A percentile compares a stretch with the other conserved stretches of the same genome.
Evolutionary conservation across 2,113 vertebrate genomes (phyloP).

Genomic region (Ptilorrhoa leucosticta): DNA sequence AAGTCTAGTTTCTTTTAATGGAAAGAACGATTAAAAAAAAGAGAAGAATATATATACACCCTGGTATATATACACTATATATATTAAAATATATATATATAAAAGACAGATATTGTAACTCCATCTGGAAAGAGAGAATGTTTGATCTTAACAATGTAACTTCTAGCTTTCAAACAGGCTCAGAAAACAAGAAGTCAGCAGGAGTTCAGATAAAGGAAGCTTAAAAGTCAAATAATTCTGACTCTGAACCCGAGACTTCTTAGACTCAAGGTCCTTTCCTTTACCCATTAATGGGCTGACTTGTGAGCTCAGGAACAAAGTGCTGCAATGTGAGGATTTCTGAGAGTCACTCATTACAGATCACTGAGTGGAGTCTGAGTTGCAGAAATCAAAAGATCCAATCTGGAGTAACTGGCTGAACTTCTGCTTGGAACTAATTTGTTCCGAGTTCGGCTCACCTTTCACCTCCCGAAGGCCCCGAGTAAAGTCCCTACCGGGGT

Average conservation of each 20-base stretch:
- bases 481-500: conserved; percentile 59
- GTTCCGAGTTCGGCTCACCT: conserved; percentile 67
- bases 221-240: conserved; percentile 74
- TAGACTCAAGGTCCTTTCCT: conserved; percentile 71
- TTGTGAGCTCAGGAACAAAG: conserved; percentile 75
- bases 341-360: conserved; percentile 76
- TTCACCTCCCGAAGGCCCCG: conserved; percentile 60
- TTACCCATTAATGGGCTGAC: conserved; percentile 75
- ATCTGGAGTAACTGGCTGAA: conserved; percentile 75
- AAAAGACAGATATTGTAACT: conserved; percentile 69
- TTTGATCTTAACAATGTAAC: conserved; percentile 77
- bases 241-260: conserved; percentile 74
- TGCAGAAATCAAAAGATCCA: conserved; percentile 71
- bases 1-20: conserved; percentile 67
- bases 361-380: conserved; percentile 72
- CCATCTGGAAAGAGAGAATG: conserved; percentile 70
- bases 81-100: conserved; percentile 64
- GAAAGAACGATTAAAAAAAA: conserved; percentile 60
- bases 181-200: conserved; percentile 73
- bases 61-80: conserved; percentile 54
- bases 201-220: conserved; percentile 74
- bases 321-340: conserved; percentile 73
- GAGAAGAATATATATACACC: conserved; percentile 51
- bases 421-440: conserved; percentile 75
- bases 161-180: conserved; percentile 71